Conservation (phyloP, 1,140 invertebrate genomes). For the Chionoecetes opilio region DNA sequence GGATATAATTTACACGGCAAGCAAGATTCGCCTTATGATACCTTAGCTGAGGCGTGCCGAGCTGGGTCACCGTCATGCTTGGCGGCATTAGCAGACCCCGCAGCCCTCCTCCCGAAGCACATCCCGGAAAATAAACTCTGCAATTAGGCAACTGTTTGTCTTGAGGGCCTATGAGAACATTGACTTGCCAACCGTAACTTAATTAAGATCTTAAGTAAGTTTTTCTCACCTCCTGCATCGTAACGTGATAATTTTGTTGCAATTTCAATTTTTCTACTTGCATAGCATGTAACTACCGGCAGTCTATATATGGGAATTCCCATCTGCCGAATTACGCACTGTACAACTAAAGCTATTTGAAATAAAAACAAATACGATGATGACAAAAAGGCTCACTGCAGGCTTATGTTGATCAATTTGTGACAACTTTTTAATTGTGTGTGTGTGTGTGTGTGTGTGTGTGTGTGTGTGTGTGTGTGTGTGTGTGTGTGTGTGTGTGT, state of each 20-base stretch:
- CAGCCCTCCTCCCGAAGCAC: neutral
- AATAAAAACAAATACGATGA: too few relatives aligned
- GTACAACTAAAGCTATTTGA: too few relatives aligned
- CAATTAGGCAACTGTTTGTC: slow-evolving; percentile 9
- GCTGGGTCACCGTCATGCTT: neutral
- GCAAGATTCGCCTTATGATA: neutral
- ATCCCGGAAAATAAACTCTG: slow-evolving; percentile 18
- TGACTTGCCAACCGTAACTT: neutral
- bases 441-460: slow-evolving; percentile 48
- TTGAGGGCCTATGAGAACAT: neutral
- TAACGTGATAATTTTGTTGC: neutral
- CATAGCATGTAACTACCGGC: too few relatives aligned
- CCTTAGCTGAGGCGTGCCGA: neutral
- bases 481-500: slow-evolving; percentile 52
- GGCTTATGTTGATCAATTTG: too few relatives aligned
- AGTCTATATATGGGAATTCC: too few relatives aligned
- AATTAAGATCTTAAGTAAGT: neutral
- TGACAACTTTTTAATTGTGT: neutral
- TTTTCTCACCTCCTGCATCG: neutral
- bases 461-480: slow-evolving; percentile 45
- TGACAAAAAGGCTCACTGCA: neutral
- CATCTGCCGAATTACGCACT: too few relatives aligned
- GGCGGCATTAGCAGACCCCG: neutral
- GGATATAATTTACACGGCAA: neutral
- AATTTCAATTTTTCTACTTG: neutral